These are phyloP conservation scores for Atrichornis clamosus DNA, from an alignment of 2,113 vertebrate genomes.

Conservation along the genomic window DNA sequence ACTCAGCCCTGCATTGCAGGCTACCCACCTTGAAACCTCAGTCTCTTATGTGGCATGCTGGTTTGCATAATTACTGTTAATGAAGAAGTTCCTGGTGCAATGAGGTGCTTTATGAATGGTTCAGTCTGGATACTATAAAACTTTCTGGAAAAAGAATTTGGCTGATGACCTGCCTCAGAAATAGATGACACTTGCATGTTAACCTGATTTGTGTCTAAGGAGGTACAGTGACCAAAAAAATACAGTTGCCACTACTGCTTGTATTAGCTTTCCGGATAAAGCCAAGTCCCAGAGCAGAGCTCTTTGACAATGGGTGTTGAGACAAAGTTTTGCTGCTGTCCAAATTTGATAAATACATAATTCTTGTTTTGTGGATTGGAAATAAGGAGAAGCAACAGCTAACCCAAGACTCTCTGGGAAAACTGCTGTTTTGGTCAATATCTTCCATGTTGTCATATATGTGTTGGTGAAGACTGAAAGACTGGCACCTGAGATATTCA, in stretches of 20 bases:
- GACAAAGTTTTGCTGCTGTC: neutral
- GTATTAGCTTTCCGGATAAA: neutral
- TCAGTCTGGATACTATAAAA: neutral
- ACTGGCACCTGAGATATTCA: neutral
- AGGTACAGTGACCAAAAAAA: neutral
- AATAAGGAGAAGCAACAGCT: neutral
- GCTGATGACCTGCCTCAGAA: neutral
- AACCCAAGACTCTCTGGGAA: neutral
- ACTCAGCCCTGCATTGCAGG: neutral
- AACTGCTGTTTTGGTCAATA: neutral
- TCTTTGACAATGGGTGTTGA: neutral
- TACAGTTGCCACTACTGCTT: neutral
- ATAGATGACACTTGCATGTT: neutral
- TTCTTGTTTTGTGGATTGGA: neutral
- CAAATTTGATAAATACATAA: neutral
- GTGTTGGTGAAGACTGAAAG: neutral
- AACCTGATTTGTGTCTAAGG: neutral
- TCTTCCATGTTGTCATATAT: neutral
- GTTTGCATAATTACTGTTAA: constrained; percentile 17
- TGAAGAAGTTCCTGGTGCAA: neutral
- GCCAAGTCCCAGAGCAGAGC: neutral
- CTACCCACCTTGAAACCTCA: neutral
- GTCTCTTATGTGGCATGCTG: neutral
- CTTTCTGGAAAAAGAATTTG: neutral
- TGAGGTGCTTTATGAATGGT: neutral